These are phyloP conservation scores for Plutomurus gul DNA, from an alignment of 1,140 invertebrate species.

Conservation along the genomic window DNA sequence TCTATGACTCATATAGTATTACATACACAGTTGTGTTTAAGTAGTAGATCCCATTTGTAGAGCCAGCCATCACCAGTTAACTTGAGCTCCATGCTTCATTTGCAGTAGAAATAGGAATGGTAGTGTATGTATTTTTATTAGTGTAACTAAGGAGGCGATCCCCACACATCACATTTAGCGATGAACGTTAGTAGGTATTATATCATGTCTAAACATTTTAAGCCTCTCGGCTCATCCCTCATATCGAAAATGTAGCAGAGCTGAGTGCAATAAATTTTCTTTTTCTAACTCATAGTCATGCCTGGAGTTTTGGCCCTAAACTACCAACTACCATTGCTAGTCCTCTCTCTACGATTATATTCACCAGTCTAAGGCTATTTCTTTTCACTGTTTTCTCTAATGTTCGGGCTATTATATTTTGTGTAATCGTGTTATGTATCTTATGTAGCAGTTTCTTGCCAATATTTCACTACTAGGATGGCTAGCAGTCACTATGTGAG, in stretches of 20 bases:
- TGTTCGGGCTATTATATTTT: not conserved
- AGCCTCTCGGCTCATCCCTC: slow-evolving; percentile 34
- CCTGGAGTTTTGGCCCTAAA: slow-evolving; percentile 8
- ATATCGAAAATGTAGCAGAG: slow-evolving; percentile 32
- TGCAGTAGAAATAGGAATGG: not conserved
- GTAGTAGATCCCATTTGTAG: not conserved
- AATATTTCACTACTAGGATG: not conserved
- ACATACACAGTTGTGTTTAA: not conserved
- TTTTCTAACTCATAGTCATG: slow-evolving; percentile 12
- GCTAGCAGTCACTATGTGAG: not conserved
- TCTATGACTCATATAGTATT: not conserved
- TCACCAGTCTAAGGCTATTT: too few species aligned
- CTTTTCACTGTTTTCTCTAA: not conserved
- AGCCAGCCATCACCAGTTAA: too few species aligned
- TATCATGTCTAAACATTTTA: slow-evolving; percentile 42
- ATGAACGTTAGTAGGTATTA: slow-evolving; percentile 38
- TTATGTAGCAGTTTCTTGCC: not conserved
- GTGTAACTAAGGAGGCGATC: not conserved
- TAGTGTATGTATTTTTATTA: not conserved
- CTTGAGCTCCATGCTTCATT: not conserved
- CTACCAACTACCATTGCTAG: not conserved
- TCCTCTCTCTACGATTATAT: too few species aligned
- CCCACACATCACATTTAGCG: slow-evolving; percentile 37
- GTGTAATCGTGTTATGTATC: not conserved
- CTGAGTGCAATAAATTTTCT: slow-evolving; percentile 35